Evolutionary conservation across 2,888 invertebrate species (phyloP), one percentile per base, ranked within the genome.

Genomic region (Vanessa cardui): DNA sequence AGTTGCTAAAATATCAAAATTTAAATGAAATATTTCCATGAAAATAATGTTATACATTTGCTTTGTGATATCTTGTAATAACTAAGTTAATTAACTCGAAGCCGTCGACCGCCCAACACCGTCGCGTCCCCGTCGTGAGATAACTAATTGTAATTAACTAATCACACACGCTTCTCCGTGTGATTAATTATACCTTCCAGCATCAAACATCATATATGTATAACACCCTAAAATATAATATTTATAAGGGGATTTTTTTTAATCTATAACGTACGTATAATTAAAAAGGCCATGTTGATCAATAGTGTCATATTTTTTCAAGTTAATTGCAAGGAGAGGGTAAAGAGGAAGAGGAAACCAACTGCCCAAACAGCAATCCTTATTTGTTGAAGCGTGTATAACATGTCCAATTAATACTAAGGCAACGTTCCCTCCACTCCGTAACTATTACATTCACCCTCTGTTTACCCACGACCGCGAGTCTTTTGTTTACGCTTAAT

Each of bases 401-500:
- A 89, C 89, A 89, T 86, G 84, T 86, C 85, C 86, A 90, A 89
- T 89, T 89, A 90, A 88, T 86, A 90, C 83, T 83, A 86, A 87
- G 85, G 83, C 84, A 82, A 78, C 83, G 83, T 81, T 80, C 56
- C 83, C 83, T 82, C 84, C 84, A 83, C 86, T 85, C 84, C 85
- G 86, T 89, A 86, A 89, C 89, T 89, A 89, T 88, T 86, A 88
- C 85, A 85, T 82, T 83, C 85, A 79, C 85, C 84, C 86, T 85
- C 81, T 84, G 85, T 82, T 87, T 85, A 86, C 88, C 77, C 82
- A 83, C 84, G 82, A 81, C 84, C 80, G 82, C 84, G 83, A 87
- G 84, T 88, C 90, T 90, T 90, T 91, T 91, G 89, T 90, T 89
- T 88, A 88, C 89, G 88, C 85, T 86, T 90, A 92, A 91, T 90